A percentile compares a stretch with the other conserved stretches of the same genome.
These are phyloP conservation scores for Balanococcus diminutus DNA, from an alignment of 2,888 invertebrate species.

Conservation along the genomic window DNA sequence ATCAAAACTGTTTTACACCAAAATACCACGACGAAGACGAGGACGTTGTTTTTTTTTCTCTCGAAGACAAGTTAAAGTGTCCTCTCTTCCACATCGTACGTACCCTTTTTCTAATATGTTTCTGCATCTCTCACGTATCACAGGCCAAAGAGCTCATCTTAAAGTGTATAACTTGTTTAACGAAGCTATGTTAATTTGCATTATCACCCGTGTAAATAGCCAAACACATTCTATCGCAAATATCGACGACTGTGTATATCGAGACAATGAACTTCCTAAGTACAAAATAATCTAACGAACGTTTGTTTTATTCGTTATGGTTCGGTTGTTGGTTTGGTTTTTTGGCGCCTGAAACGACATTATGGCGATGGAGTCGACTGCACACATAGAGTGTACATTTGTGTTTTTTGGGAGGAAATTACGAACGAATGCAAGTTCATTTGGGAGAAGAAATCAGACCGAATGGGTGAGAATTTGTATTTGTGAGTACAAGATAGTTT, in stretches of 20 bases:
- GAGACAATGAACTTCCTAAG: constrained; percentile 13
- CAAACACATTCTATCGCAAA: constrained; percentile 12
- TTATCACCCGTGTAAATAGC: constrained; percentile 8
- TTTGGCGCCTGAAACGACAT: background rate
- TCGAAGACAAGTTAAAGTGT: constrained; percentile 20
- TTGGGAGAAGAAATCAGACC: too few relatives aligned
- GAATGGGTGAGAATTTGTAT: too few relatives aligned
- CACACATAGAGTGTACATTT: too few relatives aligned
- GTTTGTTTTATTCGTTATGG: constrained; percentile 13
- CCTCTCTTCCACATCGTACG: background rate
- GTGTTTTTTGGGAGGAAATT: too few relatives aligned
- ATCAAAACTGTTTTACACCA: background rate
- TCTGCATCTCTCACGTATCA: background rate
- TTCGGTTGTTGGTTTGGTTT: background rate
- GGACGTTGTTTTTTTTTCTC: background rate
- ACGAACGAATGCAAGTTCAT: too few relatives aligned
- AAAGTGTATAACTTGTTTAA: background rate
- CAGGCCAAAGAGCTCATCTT: background rate
- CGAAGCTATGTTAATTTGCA: constrained; percentile 2
- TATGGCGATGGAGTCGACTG: too few relatives aligned
- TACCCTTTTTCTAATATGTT: background rate
- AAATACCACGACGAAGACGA: too few relatives aligned
- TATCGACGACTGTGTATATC: background rate
- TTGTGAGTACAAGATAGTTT: too few relatives aligned
- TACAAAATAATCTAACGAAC: constrained; percentile 7